Evolutionary conservation across 2,888 invertebrate species (phyloP), one percentile per base, ranked within the genome.

Genomic region (Nomada hirtipes): DNA sequence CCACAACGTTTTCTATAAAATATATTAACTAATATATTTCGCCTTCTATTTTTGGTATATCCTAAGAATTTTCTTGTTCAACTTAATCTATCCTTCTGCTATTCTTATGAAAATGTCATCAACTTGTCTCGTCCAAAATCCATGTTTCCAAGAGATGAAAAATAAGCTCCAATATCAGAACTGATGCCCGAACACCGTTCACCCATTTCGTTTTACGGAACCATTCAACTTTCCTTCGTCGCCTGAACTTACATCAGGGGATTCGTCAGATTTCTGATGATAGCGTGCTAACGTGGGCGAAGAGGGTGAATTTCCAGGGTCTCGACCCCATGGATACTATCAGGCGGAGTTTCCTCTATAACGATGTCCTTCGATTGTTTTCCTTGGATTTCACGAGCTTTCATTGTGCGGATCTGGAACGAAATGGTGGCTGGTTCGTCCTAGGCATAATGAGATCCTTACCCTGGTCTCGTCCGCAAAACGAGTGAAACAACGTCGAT

Each of bases 391-490:
- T 59, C 20, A 29, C 13, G 61, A 23, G 11, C n/a, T 2, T 9
- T 2, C 42, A 20, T n/a, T 29, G 50, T 29, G 36, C 15, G 57
- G 42, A 13, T 69, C 18, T 64, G 15, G 13, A 44, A 53, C 70
- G 44, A 76, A 70, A 76, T 23, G 47, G 52, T n/a, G 4, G n/a
- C 4, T 0, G n/a, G n/a, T 57, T 68, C 63, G 60, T 50, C 55
- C 7, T 4, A 11, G 36, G 11, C 4, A 44, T 76, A 78, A 76
- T 53, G 77, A 79, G 71, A 77, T 20, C 36, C 20, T 20, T 57
- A 50, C 20, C 52, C 55, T 26, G 10, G 15, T 44, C 23, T 42
- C 72, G 0, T 15, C 23, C 7, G 55, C 36, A 13, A 13, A 52
- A 26, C 44, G 20, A 53, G n/a, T 23, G 42, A 53, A 36, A 59